A percentile compares a stretch with the other conserved stretches of the same genome.
phyloP scores from a whole-genome alignment of 2,113 vertebrate genomes.

The Candoia aspera region DNA sequence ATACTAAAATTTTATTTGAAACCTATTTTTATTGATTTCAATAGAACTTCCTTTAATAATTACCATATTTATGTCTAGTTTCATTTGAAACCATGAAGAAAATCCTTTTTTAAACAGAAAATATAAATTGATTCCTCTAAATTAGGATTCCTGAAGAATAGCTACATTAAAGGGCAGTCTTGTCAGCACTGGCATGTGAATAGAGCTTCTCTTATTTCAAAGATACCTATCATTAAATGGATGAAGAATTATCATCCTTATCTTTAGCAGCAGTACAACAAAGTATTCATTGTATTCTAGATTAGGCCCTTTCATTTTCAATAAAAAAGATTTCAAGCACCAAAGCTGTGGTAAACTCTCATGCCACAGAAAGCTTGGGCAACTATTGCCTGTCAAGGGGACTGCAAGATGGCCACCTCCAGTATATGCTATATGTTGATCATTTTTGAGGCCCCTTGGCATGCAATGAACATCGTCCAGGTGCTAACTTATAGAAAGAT shows the following conservation, averaged over 20 bases:
- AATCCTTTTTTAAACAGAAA: neutral
- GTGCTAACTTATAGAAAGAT: neutral
- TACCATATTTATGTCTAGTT: neutral
- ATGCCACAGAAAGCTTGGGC: neutral
- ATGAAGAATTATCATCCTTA: neutral
- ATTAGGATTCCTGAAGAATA: neutral
- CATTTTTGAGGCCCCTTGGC: neutral
- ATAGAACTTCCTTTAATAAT: neutral
- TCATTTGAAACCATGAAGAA: neutral
- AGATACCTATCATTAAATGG: neutral
- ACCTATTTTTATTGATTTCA: neutral
- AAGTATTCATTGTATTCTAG: neutral
- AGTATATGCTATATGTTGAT: neutral
- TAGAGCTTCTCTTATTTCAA: neutral
- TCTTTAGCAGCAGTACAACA: neutral
- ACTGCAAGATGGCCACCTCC: neutral
- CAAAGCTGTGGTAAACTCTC: neutral
- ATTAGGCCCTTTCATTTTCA: neutral
- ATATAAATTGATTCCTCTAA: neutral
- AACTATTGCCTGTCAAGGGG: neutral
- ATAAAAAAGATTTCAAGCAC: neutral
- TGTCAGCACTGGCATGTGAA: neutral
- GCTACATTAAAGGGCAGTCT: neutral
- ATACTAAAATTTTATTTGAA: neutral
- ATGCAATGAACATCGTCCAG: neutral